Percentiles rank a stretch among this genome's conserved stretches.
phyloP scores from a whole-genome alignment of 2,888 invertebrate genomes.

The Monoplex corrugatus region DNA sequence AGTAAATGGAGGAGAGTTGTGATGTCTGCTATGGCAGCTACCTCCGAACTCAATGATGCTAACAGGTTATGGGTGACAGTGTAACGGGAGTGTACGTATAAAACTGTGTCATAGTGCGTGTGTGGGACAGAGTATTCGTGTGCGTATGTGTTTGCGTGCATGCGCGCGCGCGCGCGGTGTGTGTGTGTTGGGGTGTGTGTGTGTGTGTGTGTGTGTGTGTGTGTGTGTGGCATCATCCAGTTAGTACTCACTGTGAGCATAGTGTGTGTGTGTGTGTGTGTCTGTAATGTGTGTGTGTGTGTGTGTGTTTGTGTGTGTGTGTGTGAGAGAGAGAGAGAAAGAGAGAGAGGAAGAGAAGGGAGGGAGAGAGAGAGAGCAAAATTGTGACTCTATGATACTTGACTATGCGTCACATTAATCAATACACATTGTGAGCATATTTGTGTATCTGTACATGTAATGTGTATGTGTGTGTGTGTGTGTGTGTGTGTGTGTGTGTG shows the following conservation, averaged over 20 bases:
- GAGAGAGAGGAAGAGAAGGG: neutral
- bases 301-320: too few relatives aligned
- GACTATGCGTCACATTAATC: too few relatives aligned
- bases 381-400: too few relatives aligned
- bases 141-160: conserved; percentile 35
- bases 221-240: conserved; percentile 24
- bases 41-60: too few relatives aligned
- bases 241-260: too few relatives aligned
- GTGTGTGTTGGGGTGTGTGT: neutral
- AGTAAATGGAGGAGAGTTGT: too few relatives aligned
- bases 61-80: too few relatives aligned
- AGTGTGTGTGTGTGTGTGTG: conserved; percentile 37
- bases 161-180: conserved; percentile 32
- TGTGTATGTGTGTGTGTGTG: neutral
- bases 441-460: too few relatives aligned
- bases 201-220: neutral
- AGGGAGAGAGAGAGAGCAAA: too few relatives aligned
- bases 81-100: too few relatives aligned
- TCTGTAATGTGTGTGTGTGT: conserved; percentile 25
- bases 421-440: too few relatives aligned
- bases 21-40: too few relatives aligned
- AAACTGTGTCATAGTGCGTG: neutral
- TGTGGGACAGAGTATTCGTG: conserved; percentile 15
- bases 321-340: conserved; percentile 37
- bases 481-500: neutral